A percentile compares a stretch with the other conserved stretches of the same genome.
These are phyloP conservation scores for Agriotes lineatus DNA, from an alignment of 2,888 invertebrate species.

Conservation along the genomic window DNA sequence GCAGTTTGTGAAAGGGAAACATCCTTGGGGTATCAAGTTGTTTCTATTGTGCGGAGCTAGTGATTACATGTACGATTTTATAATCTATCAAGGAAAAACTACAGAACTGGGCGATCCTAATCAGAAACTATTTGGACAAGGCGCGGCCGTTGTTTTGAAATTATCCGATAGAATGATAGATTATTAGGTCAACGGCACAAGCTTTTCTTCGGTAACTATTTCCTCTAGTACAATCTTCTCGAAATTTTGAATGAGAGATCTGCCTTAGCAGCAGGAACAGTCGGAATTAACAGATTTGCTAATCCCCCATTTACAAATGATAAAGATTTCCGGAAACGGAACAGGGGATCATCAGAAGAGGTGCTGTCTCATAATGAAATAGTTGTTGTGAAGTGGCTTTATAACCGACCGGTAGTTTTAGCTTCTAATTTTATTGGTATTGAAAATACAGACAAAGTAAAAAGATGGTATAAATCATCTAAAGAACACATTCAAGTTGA, in stretches of 20 bases:
- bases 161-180: constrained; percentile 36
- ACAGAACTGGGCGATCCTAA: constrained; percentile 11
- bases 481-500: constrained; percentile 35
- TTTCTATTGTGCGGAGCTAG: not conserved
- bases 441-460: constrained; percentile 40
- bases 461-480: constrained; percentile 42
- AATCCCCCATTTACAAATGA: constrained; percentile 36
- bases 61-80: not conserved
- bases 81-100: constrained; percentile 4
- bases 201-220: constrained; percentile 50
- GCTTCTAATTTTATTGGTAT: constrained; percentile 45
- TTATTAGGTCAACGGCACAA: constrained; percentile 27
- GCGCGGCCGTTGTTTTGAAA: constrained; percentile 34
- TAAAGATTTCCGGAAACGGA: constrained; percentile 9
- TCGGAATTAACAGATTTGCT: constrained; percentile 37
- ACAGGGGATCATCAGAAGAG: constrained; percentile 20
- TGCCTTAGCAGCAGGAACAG: constrained; percentile 39
- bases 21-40: constrained; percentile 14
- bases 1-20: not conserved
- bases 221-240: constrained; percentile 43
- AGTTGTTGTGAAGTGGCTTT: constrained; percentile 42
- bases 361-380: constrained; percentile 13
- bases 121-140: constrained; percentile 2
- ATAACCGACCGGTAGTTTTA: constrained; percentile 44
- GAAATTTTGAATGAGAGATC: constrained; percentile 31